A percentile compares a stretch with the other conserved stretches of the same genome.
These are phyloP conservation scores for Passer domesticus DNA, from an alignment of 2,113 vertebrate species.

Conservation along the genomic window DNA sequence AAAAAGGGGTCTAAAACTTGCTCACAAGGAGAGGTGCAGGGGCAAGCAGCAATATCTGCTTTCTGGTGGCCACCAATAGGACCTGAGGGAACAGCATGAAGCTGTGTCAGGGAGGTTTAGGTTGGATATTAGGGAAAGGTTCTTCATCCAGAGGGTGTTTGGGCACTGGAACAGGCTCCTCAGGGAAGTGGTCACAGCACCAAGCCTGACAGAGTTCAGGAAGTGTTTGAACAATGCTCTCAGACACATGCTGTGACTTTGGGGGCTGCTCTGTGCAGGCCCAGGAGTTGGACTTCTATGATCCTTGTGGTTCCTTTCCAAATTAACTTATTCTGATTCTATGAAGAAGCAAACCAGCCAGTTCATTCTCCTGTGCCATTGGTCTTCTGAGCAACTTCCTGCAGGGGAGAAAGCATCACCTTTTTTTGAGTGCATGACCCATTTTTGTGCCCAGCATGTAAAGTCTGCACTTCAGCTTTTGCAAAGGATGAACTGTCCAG, in stretches of 20 bases:
- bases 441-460: neutral
- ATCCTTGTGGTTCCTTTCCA: neutral
- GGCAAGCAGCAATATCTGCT: neutral
- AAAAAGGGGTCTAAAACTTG: neutral
- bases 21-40: neutral
- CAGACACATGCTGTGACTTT: neutral
- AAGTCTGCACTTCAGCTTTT: neutral
- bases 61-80: neutral
- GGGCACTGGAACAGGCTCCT: neutral
- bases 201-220: neutral
- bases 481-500: neutral
- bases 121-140: neutral
- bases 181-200: neutral
- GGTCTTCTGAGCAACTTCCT: neutral
- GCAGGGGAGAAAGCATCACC: too few species aligned
- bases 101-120: neutral
- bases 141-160: neutral
- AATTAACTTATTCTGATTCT: neutral
- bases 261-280: neutral
- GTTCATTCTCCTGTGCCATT: neutral
- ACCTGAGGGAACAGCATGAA: neutral
- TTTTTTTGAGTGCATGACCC: neutral
- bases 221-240: neutral
- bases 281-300: rapidly evolving
- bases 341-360: neutral